These are phyloP conservation scores for Prunella fulvescens DNA, from an alignment of 2,113 vertebrate genomes.

Conservation along the genomic window DNA sequence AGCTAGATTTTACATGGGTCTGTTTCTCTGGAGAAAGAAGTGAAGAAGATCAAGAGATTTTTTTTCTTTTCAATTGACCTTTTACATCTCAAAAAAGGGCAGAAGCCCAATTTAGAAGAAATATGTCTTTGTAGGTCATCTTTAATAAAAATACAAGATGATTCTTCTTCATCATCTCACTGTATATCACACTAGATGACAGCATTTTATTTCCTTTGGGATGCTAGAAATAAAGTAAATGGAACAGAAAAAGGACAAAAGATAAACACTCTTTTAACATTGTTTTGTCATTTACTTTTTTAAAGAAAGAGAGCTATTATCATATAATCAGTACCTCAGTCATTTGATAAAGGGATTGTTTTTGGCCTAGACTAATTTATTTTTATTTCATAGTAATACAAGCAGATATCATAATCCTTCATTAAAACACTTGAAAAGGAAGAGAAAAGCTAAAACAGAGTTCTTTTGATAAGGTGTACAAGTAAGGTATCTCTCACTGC, in stretches of 20 bases:
- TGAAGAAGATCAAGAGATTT: background rate
- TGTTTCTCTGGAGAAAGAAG: background rate
- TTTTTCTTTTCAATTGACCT: background rate
- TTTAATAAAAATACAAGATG: slow-evolving; percentile 26
- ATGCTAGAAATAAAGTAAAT: slow-evolving; percentile 37
- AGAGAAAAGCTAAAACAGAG: background rate
- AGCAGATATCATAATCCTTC: background rate
- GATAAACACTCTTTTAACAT: slow-evolving; percentile 13
- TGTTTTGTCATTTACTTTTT: background rate
- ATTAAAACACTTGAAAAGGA: background rate
- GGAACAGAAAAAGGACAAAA: slow-evolving; percentile 50
- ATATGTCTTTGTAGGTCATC: slow-evolving; percentile 15
- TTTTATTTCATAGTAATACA: background rate
- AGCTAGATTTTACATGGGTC: background rate
- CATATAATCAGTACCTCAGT: background rate
- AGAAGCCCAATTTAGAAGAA: slow-evolving; percentile 19
- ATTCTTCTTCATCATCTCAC: slow-evolving; percentile 14
- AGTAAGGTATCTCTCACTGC: background rate
- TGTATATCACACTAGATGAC: slow-evolving; percentile 16
- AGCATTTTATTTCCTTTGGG: slow-evolving; percentile 31
- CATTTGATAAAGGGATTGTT: background rate
- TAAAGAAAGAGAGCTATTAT: background rate
- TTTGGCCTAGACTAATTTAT: background rate
- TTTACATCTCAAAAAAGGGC: background rate
- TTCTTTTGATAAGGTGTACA: background rate